Base-by-base conservation (phyloP, 2,888 invertebrate genomes). In the Helicoverpa assulta region DNA sequence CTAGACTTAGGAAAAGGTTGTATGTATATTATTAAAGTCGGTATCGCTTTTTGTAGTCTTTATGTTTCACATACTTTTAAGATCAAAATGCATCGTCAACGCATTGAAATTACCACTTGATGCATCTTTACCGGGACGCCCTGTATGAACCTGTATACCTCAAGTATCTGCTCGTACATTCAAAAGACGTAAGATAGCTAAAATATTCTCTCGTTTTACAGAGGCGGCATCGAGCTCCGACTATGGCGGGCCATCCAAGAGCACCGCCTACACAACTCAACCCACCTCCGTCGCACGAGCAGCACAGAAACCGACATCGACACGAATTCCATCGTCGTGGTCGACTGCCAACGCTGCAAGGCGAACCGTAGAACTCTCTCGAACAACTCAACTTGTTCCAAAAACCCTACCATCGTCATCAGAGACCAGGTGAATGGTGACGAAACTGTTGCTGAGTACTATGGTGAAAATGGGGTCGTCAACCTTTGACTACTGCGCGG, bases 181-280 rank as follows among this genome's bases (percentile, higher is more conserved):
- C 7, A 33, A 33, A 33, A 33, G 7, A 33, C 33, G 8, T 33
- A 33, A 33, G 8, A 26, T 26, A 10, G 12, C 12, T 12, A 3
- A 37, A 10, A 37, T 4, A 12, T 37, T 12, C 1, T 37, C 37
- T 12, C 5, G 8, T 19, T 57, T 12, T 89, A 64, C 93, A 98
- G 98, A 89, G 97, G 98, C 63, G 99, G 99, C 52, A 96, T 98
- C 29, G 98, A 98, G 89, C 96, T 99, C 57, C 96, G 98, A 66
- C 95, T 99, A 75, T 99, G 99, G 99, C 97, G 97, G 74, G 97
- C 98, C 0, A 97, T 99, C 65, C 91, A 96, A 70, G 96, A 97
- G 54, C 96, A 97, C 86, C 95, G 97, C 0, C 75, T 92, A 0
- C 91, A 90, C 67, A 74, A 86, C 12, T 75, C 89, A 2, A 81